Conservation (phyloP, 1,140 invertebrate species). For the Uloborus diversus region DNA sequence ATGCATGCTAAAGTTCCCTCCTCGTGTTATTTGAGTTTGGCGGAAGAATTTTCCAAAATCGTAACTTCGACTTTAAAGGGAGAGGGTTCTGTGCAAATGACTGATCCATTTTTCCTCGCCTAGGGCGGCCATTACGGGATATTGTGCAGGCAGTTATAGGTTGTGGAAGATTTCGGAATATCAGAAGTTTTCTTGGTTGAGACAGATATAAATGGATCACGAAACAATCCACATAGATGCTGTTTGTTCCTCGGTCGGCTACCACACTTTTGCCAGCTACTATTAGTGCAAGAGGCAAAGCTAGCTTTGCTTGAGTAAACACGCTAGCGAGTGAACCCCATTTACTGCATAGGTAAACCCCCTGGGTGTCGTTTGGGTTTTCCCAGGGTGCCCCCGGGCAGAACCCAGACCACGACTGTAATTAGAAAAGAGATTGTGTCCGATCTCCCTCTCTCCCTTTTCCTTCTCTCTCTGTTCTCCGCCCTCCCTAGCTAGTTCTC, state of each 20-base stretch:
- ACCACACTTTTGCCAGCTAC: background rate
- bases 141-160: conserved; percentile 34
- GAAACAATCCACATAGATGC: conserved; percentile 27
- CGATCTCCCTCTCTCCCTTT: conserved; percentile 10
- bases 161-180: background rate
- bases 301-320: conserved; percentile 29
- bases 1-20: background rate
- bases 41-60: conserved; percentile 9
- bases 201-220: conserved; percentile 53
- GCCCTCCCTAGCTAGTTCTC: background rate
- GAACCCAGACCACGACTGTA: conserved; percentile 49
- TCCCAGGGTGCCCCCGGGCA: conserved; percentile 44
- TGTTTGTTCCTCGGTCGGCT: conserved; percentile 13
- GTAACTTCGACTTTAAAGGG: background rate
- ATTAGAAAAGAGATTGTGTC: conserved; percentile 57
- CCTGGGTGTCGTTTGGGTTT: conserved; percentile 54
- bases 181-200: background rate
- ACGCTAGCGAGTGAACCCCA: conserved; percentile 38
- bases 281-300: conserved; percentile 7
- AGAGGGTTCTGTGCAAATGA: background rate
- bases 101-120: conserved; percentile 5
- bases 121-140: conserved; percentile 15
- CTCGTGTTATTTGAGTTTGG: background rate
- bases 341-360: conserved; percentile 51
- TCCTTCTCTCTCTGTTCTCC: background rate